Evolutionary conservation across 1,140 invertebrate genomes (phyloP).

Genomic region (Leguminivora glycinivorella): DNA sequence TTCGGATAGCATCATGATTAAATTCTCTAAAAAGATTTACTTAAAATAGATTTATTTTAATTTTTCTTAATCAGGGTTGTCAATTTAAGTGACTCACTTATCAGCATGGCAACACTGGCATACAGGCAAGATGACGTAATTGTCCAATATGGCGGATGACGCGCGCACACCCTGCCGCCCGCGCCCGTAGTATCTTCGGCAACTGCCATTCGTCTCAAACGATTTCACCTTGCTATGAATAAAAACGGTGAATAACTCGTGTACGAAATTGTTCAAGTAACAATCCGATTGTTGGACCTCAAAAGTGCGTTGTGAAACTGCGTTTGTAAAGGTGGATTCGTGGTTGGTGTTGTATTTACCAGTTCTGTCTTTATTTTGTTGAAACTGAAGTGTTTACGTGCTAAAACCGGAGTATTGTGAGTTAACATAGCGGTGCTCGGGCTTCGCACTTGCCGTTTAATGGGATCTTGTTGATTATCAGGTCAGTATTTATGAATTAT

Average conservation of each 20-base stretch:
- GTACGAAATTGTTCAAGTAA: slow-evolving; percentile 50
- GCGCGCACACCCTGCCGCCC: slow-evolving; percentile 60
- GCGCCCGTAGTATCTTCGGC: slow-evolving; percentile 61
- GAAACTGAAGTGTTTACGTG: slow-evolving; percentile 73
- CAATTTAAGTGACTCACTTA: too few species aligned
- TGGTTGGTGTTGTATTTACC: slow-evolving; percentile 66
- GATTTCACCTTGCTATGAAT: slow-evolving; percentile 72
- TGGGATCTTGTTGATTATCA: slow-evolving; percentile 74
- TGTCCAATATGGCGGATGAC: slow-evolving; percentile 75
- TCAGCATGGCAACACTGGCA: neutral
- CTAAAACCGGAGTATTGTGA: slow-evolving; percentile 51
- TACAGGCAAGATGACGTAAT: slow-evolving; percentile 64
- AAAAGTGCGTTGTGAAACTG: slow-evolving; percentile 61
- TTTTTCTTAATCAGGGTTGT: too few species aligned
- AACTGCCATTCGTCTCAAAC: slow-evolving; percentile 66
- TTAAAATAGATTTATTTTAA: too few species aligned
- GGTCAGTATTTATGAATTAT: slow-evolving; percentile 48
- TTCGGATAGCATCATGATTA: too few species aligned
- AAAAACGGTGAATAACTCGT: slow-evolving; percentile 60
- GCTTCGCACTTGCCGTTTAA: slow-evolving; percentile 57
- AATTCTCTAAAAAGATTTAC: too few species aligned
- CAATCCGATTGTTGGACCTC: slow-evolving; percentile 48
- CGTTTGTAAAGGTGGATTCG: slow-evolving; percentile 67
- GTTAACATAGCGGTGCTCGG: slow-evolving; percentile 51
- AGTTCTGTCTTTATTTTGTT: slow-evolving; percentile 65